Evolutionary conservation across 2,113 vertebrate genomes (phyloP), one percentile per base, ranked within the genome.

Genomic region (Hepsetus odoe): DNA sequence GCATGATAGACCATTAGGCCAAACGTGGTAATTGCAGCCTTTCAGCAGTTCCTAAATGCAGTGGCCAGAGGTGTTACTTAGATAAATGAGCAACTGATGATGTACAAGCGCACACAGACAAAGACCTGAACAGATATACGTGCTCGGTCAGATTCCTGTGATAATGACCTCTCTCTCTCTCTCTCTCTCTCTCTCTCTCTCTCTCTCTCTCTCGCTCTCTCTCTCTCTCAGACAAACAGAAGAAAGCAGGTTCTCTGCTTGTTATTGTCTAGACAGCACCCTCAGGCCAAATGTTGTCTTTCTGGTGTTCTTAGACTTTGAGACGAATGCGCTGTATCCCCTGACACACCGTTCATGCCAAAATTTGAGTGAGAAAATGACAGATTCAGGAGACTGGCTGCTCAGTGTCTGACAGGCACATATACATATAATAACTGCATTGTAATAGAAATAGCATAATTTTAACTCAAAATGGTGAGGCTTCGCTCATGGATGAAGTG

Each of bases 261-360:
- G 76, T 86, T 85, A 78, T 84, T 86, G 85, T 88, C 81, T 86
- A 83, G 86, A 88, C 86, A 84, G 79, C 78, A 79, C 82, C 88
- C 87, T 42, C 61, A 86, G 87, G 87, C 88, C 81, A 85, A 83
- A 84, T 83, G 81, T 80, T 86, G 83, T 85, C 79, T 79, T 80
- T 81, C 66, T 79, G 46, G 80, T 88, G 38, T 76, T 85, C 82
- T 82, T 82, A 76, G 83, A 83, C 77, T 83, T 55, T 79, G 73
- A 87, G 85, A 81, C 77, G 80, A 80, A 82, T 68, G 20, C 72
- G 77, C 83, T 81, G 82, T 72, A 83, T 83, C 76, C 80, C 72
- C 56, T 76, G 79, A 84, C 78, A 79, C 83, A 70, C 78, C 73
- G 62, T 78, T 84, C 70, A 83, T 81, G 79, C 85, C 77, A 80